Evolutionary conservation across 2,113 vertebrate genomes (phyloP).

Genomic region (Puffinus mauretanicus): DNA sequence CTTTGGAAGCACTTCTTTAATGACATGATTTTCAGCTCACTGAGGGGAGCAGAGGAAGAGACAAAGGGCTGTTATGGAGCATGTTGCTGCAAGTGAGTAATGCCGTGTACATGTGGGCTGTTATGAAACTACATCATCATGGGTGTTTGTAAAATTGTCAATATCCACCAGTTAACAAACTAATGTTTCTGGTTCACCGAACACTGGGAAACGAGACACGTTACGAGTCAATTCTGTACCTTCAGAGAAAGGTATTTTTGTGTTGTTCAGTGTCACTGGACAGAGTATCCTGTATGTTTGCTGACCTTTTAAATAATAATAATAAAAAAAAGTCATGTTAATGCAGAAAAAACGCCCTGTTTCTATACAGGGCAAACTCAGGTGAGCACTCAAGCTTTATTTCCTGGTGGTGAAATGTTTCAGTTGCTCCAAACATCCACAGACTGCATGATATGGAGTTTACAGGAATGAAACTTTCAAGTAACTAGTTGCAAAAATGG

Average conservation of each 20-base stretch:
- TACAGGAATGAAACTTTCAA: background rate
- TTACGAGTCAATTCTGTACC: background rate
- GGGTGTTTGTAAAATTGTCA: constrained; percentile 47
- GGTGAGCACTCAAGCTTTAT: background rate
- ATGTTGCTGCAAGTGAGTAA: constrained; percentile 25
- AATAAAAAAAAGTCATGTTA: background rate
- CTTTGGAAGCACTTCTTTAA: constrained; percentile 55
- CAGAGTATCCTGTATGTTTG: background rate
- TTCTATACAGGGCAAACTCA: background rate
- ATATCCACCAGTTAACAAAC: constrained; percentile 55
- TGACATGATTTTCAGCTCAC: constrained; percentile 63
- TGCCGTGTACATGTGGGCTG: background rate
- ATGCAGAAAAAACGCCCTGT: background rate
- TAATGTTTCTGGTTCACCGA: constrained; percentile 39
- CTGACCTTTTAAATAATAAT: constrained; percentile 15
- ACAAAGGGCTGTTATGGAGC: background rate
- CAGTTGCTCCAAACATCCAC: background rate
- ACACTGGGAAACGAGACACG: constrained; percentile 32
- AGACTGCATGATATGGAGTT: background rate
- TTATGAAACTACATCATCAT: background rate
- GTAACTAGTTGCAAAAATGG: background rate
- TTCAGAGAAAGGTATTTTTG: constrained; percentile 2
- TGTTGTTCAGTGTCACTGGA: constrained; percentile 6
- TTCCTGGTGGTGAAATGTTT: background rate
- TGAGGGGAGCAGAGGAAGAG: constrained; percentile 24